Evolutionary conservation across 1,140 invertebrate species (phyloP).

Genomic region (Adoxophyes honmai): DNA sequence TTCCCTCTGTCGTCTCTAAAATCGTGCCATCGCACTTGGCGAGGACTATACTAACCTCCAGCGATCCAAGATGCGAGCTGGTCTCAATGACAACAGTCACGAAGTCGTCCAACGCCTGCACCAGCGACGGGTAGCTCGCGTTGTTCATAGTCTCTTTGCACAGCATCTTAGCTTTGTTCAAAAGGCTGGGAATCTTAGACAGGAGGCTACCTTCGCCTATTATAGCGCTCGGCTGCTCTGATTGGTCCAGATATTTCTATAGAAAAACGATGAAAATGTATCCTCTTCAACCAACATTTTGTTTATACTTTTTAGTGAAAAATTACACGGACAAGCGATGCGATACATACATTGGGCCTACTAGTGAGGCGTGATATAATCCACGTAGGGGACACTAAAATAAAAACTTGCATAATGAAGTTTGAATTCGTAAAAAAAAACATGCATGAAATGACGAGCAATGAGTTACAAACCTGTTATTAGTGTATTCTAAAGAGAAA

Average conservation of each 20-base stretch:
- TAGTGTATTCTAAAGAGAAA: no score
- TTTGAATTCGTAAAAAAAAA: background rate
- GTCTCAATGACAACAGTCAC: conserved; percentile 81
- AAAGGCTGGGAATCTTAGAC: conserved; percentile 53
- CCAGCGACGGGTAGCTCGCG: conserved; percentile 77
- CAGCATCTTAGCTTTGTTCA: conserved; percentile 79
- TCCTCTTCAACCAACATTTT: no score
- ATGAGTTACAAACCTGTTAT: no score
- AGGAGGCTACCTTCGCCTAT: conserved; percentile 48
- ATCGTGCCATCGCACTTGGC: background rate
- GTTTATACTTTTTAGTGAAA: no score
- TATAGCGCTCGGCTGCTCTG: conserved; percentile 36
- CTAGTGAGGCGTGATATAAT: no score
- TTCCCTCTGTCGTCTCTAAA: no score
- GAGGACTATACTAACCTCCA: conserved; percentile 77
- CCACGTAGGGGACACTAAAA: no score
- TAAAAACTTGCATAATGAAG: no score
- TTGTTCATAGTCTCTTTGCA: conserved; percentile 80
- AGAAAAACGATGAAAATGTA: conserved; percentile 23
- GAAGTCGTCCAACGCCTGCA: conserved; percentile 81
- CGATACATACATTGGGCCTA: no score
- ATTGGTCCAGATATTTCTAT: conserved; percentile 66
- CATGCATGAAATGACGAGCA: no score
- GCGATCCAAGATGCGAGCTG: conserved; percentile 79
- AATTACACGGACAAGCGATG: no score